phyloP scores from a whole-genome alignment of 2,888 invertebrate species.

The Lottia scabra region DNA sequence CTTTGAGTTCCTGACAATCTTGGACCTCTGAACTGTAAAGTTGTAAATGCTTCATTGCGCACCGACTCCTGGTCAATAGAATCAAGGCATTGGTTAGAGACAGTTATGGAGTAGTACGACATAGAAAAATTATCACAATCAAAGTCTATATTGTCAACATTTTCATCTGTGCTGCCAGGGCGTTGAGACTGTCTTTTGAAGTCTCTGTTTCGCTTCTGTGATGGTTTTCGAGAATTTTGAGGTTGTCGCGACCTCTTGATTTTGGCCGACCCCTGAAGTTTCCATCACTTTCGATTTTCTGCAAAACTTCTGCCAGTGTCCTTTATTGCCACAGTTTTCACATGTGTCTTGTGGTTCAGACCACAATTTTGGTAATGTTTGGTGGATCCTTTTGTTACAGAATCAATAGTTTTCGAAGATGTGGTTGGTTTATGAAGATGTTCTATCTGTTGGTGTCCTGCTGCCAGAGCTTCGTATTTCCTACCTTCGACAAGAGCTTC shows the following conservation, averaged over 20 bases:
- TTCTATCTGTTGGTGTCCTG: no score
- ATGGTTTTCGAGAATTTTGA: no score
- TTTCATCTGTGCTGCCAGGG: no score
- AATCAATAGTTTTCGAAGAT: not conserved
- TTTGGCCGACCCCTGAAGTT: not conserved
- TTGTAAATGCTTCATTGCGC: slow-evolving; percentile 13
- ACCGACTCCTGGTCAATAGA: not conserved
- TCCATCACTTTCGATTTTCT: not conserved
- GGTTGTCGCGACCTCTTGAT: no score
- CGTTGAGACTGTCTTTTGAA: no score
- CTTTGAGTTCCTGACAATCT: slow-evolving; percentile 10
- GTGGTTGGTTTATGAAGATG: not conserved
- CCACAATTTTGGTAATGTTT: slow-evolving; percentile 18
- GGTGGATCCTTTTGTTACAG: not conserved
- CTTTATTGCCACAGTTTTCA: slow-evolving; percentile 14
- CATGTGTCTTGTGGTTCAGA: slow-evolving; percentile 15
- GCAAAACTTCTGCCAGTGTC: slow-evolving; percentile 17
- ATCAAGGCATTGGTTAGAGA: slow-evolving; percentile 5
- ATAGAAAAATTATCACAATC: not conserved
- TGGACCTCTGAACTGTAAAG: not conserved
- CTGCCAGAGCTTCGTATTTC: slow-evolving; percentile 27
- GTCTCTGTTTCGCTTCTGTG: no score
- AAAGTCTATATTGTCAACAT: no score
- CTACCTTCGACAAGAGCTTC: slow-evolving; percentile 14
- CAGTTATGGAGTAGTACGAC: slow-evolving; percentile 3